Percentiles rank a stretch among this genome's conserved stretches.
phyloP scores from a whole-genome alignment of 1,140 invertebrate genomes.

The Formica exsecta region DNA sequence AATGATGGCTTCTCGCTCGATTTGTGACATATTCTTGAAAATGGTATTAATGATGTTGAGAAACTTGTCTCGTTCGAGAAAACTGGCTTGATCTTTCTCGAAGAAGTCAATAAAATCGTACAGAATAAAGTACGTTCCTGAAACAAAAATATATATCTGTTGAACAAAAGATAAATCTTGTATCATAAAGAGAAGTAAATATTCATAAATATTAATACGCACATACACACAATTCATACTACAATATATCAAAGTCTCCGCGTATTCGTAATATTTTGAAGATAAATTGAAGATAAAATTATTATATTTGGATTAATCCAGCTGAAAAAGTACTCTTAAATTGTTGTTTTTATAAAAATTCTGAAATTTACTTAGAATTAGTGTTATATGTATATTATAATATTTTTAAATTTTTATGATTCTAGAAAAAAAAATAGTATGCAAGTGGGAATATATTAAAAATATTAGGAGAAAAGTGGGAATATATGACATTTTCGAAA shows the following conservation, averaged over 20 bases:
- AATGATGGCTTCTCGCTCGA: conserved; percentile 95
- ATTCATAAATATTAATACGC: not conserved
- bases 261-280: too few species aligned
- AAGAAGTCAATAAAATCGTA: conserved; percentile 97
- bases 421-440: not conserved
- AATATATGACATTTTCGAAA: not conserved
- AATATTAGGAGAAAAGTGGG: too few species aligned
- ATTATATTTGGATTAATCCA: too few species aligned
- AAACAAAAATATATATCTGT: conserved; percentile 79
- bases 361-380: too few species aligned
- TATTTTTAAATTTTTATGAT: not conserved
- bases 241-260: too few species aligned
- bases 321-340: too few species aligned
- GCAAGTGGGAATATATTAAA: not conserved
- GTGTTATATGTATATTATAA: too few species aligned
- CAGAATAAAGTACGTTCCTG: conserved; percentile 96
- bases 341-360: too few species aligned
- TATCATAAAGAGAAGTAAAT: not conserved
- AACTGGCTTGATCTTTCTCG: conserved; percentile 93
- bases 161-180: not conserved
- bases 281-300: not conserved
- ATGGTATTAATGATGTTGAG: conserved; percentile 94
- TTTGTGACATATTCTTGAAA: conserved; percentile 93
- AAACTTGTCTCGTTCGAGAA: conserved; percentile 93
- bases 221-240: too few species aligned